Evolutionary conservation across 2,113 vertebrate genomes (phyloP).

Genomic region (Garra rufa): DNA sequence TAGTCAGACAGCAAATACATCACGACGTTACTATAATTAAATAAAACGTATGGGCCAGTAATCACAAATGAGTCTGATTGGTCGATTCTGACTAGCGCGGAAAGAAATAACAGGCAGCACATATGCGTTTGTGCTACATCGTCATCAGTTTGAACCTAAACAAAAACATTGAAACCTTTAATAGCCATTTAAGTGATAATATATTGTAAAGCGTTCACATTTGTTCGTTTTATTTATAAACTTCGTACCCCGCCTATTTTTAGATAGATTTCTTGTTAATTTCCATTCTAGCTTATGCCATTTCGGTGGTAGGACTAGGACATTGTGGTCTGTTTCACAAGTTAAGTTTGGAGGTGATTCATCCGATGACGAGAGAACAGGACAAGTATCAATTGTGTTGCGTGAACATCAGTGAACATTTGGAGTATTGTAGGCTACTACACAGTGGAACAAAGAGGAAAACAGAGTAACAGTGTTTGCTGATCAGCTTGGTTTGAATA

Average conservation of each 20-base stretch:
- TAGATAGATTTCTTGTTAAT: neutral
- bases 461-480: constrained; percentile 1
- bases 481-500: constrained; percentile 6
- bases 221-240: neutral
- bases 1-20: neutral
- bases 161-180: neutral
- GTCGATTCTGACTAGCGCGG: neutral
- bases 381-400: constrained; percentile 32
- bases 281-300: neutral
- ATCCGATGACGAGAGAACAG: constrained; percentile 30
- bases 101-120: neutral
- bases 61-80: neutral
- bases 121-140: neutral
- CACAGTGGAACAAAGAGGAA: neutral
- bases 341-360: constrained; percentile 13
- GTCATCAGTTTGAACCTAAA: neutral
- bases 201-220: neutral
- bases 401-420: constrained; percentile 7
- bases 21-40: neutral
- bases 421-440: constrained; percentile 22
- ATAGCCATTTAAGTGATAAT: neutral
- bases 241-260: neutral
- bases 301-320: neutral
- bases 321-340: constrained; percentile 12
- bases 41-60: neutral